Evolutionary conservation across 2,797 vertebrate genomes (phyloP).

Genomic region (Leucoraja ocellata): DNA sequence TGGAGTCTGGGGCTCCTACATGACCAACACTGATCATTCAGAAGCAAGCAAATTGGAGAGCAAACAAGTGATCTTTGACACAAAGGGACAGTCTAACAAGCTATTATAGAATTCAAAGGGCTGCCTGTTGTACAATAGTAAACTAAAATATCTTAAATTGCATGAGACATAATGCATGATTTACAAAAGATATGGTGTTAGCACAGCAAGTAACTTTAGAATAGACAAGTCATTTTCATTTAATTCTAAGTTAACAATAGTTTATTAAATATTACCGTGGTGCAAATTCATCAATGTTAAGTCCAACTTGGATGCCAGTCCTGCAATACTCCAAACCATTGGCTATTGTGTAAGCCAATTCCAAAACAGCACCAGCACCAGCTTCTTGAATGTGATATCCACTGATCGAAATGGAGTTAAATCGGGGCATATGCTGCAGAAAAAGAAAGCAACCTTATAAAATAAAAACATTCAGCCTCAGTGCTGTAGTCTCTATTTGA

Average conservation of each 20-base stretch:
- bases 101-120: neutral
- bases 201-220: neutral
- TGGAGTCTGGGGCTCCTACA: too few relatives aligned
- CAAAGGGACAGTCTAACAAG: neutral
- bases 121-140: neutral
- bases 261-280: conserved; percentile 68
- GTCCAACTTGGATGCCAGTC: conserved; percentile 85
- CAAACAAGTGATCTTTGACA: too few relatives aligned
- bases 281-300: conserved; percentile 93
- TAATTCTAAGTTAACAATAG: neutral
- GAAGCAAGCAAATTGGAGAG: neutral
- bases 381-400: conserved; percentile 98
- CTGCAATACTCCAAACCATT: conserved; percentile 95
- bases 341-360: conserved; percentile 91
- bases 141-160: neutral
- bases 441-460: conserved; percentile 40
- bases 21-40: neutral
- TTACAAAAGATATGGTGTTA: neutral
- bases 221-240: neutral
- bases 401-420: conserved; percentile 98
- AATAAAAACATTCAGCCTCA: neutral
- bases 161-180: neutral
- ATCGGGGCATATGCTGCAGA: conserved; percentile 88
- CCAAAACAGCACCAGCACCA: conserved; percentile 86
- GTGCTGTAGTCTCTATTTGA: neutral